Conservation (phyloP, 2,113 vertebrate genomes). For the Alethe diademata region DNA sequence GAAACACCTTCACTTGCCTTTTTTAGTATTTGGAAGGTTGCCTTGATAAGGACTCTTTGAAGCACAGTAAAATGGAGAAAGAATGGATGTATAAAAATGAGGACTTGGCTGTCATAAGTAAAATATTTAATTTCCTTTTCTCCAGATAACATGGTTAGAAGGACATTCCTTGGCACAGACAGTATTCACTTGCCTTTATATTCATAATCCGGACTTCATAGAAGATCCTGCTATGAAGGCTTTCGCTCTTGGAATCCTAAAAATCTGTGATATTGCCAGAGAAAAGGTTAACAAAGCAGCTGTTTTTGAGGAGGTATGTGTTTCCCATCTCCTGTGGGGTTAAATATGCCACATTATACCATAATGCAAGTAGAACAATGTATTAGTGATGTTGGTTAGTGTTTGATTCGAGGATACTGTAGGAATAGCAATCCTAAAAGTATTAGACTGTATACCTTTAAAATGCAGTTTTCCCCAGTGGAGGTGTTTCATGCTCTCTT, state of each 20-base stretch:
- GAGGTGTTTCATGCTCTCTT: not conserved
- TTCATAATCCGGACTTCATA: constrained; percentile 97
- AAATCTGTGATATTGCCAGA: constrained; percentile 96
- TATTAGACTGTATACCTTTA: not conserved
- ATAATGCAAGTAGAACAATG: not conserved
- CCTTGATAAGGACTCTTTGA: not conserved
- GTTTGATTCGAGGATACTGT: accelerated
- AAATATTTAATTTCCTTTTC: not conserved
- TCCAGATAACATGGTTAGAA: constrained; percentile 97
- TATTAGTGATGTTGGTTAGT: not conserved
- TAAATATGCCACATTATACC: not conserved
- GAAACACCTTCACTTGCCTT: not conserved
- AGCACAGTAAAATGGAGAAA: not conserved
- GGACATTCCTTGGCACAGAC: constrained; percentile 98
- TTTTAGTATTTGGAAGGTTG: not conserved
- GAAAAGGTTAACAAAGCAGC: constrained; percentile 99
- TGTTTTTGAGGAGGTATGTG: constrained; percentile 95
- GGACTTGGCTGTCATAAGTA: not conserved
- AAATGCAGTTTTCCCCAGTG: not conserved
- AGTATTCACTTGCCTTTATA: constrained; percentile 98
- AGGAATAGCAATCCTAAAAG: not conserved
- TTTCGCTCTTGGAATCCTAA: constrained; percentile 94
- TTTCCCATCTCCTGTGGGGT: not conserved
- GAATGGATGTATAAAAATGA: not conserved
- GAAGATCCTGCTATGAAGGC: constrained; percentile 97